Percentiles rank a stretch among this genome's conserved stretches.
Evolutionary conservation across 53 echinoderm and acorn worm species (phyloP).

Genomic region (Mesocentrotus franciscanus): DNA sequence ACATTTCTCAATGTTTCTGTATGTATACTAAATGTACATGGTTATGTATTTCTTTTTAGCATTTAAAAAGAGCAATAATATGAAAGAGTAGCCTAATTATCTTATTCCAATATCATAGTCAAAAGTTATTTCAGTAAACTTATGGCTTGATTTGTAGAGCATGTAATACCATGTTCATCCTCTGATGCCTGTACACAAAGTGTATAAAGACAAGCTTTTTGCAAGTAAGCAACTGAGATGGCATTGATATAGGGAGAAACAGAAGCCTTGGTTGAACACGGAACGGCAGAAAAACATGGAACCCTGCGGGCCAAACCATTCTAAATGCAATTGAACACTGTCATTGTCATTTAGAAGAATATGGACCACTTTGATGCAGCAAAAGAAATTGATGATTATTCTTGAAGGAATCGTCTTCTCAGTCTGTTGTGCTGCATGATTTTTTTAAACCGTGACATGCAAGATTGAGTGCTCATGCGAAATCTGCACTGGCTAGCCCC

Average conservation of each 20-base stretch:
- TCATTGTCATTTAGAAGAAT: constrained; percentile 10
- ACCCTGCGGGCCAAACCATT: background rate
- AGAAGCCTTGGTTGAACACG: background rate
- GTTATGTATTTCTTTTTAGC: background rate
- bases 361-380: background rate
- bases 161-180: background rate
- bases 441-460: background rate
- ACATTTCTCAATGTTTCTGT: background rate
- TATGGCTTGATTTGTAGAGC: background rate
- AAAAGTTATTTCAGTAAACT: background rate
- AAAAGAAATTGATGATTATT: background rate
- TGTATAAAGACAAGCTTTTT: background rate
- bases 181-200: background rate
- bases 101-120: background rate
- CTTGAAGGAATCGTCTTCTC: background rate
- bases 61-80: background rate
- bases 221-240: background rate
- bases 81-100: background rate
- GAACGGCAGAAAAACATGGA: background rate
- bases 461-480: background rate
- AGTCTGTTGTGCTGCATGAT: background rate
- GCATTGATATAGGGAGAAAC: background rate
- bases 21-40: background rate
- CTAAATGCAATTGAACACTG: background rate
- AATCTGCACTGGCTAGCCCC: background rate